phyloP scores from a whole-genome alignment of 37 sponge, comb jelly and placozoan genomes.

The Crambe crambe region DNA sequence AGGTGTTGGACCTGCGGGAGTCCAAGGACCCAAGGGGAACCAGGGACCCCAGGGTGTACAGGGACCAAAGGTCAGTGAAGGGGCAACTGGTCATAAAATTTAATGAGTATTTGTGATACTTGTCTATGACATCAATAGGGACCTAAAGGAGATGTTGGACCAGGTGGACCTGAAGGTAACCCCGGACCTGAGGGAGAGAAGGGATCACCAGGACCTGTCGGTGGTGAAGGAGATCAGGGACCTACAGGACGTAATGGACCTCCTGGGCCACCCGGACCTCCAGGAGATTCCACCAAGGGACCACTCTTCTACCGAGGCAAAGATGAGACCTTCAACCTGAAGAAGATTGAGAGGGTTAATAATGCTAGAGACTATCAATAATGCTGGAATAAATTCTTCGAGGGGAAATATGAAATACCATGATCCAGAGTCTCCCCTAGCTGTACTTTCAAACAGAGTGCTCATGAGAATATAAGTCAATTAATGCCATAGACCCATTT shows the following conservation, averaged over 20 bases:
- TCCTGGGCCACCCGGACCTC: constrained; percentile 61
- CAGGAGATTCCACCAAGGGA: constrained; percentile 50
- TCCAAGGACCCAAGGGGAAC: constrained; percentile 58
- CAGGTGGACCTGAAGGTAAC: constrained; percentile 17
- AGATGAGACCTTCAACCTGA: constrained; percentile 40
- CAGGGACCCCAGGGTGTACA: constrained; percentile 59
- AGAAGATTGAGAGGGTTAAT: constrained; percentile 44
- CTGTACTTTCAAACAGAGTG: too few species aligned
- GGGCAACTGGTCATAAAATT: not conserved
- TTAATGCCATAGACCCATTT: too few species aligned
- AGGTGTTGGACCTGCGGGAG: constrained; percentile 31
- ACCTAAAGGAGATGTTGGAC: constrained; percentile 53
- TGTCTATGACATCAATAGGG: constrained; percentile 31
- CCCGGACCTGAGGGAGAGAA: constrained; percentile 57
- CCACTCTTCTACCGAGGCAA: constrained; percentile 49
- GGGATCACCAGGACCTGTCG: constrained; percentile 49
- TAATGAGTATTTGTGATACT: not conserved
- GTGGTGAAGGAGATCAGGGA: constrained; percentile 34
- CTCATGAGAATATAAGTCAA: too few species aligned
- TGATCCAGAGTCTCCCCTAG: too few species aligned
- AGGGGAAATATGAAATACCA: too few species aligned
- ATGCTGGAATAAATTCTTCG: too few species aligned
- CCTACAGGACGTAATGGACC: constrained; percentile 33
- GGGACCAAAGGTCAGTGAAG: constrained; percentile 22
- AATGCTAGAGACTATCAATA: too few species aligned